phyloP scores from a whole-genome alignment of 2,797 vertebrate species.

The Eupleurogrammus muticus region DNA sequence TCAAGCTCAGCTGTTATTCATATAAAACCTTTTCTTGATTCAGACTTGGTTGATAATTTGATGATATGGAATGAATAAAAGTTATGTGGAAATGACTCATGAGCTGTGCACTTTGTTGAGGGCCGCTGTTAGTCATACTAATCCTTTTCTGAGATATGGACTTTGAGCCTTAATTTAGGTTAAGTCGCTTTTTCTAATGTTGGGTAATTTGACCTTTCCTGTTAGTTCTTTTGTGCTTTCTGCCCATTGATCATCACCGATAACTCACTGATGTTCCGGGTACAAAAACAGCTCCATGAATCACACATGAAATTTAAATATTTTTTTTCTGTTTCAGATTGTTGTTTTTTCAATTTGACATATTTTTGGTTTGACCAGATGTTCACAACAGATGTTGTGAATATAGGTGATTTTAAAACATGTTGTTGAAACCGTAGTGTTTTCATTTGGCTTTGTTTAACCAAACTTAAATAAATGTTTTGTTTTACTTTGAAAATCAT shows the following conservation, averaged over 20 bases:
- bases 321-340: not conserved
- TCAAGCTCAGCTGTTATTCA: slow-evolving; percentile 49
- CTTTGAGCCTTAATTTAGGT: slow-evolving; percentile 31
- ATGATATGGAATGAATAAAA: slow-evolving; percentile 57
- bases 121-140: slow-evolving; percentile 37
- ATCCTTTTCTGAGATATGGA: slow-evolving; percentile 38
- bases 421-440: too few relatives aligned
- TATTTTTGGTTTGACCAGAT: not conserved
- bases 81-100: slow-evolving; percentile 43
- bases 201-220: slow-evolving; percentile 39
- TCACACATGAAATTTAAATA: slow-evolving; percentile 5
- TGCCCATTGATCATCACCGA: slow-evolving; percentile 41
- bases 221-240: slow-evolving; percentile 35
- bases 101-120: slow-evolving; percentile 10
- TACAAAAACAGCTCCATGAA: slow-evolving; percentile 15
- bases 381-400: not conserved
- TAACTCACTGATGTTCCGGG: slow-evolving; percentile 14
- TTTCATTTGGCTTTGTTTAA: slow-evolving; percentile 4
- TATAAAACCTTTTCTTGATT: too few relatives aligned
- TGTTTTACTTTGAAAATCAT: slow-evolving; percentile 9
- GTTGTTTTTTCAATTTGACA: not conserved
- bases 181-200: slow-evolving; percentile 32
- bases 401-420: not conserved
- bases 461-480: not conserved
- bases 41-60: too few relatives aligned